phyloP scores from a whole-genome alignment of 2,797 vertebrate genomes.

The Neosilurus mollespiculum region DNA sequence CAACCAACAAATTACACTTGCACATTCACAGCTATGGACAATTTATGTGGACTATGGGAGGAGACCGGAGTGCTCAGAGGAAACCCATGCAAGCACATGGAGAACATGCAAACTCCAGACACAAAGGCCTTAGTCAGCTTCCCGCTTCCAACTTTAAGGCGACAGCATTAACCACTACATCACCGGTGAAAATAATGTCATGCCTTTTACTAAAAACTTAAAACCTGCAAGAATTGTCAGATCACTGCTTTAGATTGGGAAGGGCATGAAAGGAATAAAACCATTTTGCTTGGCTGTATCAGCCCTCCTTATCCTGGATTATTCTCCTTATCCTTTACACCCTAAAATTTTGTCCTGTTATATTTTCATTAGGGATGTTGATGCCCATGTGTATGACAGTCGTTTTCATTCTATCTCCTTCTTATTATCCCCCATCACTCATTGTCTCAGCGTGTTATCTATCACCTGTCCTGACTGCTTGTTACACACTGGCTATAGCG shows the following conservation, averaged over 20 bases:
- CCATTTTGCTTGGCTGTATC: neutral
- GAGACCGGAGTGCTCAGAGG: too few species aligned
- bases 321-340: neutral
- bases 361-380: neutral
- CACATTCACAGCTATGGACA: too few species aligned
- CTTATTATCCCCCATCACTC: slow-evolving; percentile 14
- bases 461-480: slow-evolving; percentile 32
- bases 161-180: too few species aligned
- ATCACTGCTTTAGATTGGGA: neutral
- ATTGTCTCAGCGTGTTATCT: slow-evolving; percentile 28
- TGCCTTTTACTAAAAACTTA: neutral
- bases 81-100: too few species aligned
- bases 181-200: neutral
- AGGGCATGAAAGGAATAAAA: neutral
- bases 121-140: too few species aligned
- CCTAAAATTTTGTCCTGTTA: neutral
- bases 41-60: too few species aligned
- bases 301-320: neutral
- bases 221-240: neutral
- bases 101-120: too few species aligned
- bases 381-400: slow-evolving; percentile 37
- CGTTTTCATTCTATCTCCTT: slow-evolving; percentile 23
- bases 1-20: too few species aligned
- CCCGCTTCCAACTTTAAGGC: too few species aligned
- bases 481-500: slow-evolving; percentile 27